Conservation (phyloP, 2,888 invertebrate species). For the Thymelicus sylvestris region DNA sequence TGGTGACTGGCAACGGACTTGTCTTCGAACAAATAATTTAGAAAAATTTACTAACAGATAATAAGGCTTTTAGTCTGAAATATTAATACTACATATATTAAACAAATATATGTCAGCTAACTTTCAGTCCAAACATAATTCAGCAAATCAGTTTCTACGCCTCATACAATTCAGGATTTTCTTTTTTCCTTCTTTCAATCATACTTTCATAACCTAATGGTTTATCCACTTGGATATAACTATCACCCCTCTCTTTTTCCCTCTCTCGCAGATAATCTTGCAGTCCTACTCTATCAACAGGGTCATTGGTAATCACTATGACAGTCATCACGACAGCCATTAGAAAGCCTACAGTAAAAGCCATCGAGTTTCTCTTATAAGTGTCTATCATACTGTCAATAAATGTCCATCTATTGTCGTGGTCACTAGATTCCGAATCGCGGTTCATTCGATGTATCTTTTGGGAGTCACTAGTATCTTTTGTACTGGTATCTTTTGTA, state of each 20-base stretch:
- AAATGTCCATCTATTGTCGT: constrained; percentile 61
- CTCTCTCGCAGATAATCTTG: constrained; percentile 47
- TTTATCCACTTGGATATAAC: constrained; percentile 51
- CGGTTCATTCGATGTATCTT: constrained; percentile 69
- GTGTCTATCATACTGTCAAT: constrained; percentile 63
- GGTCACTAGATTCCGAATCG: constrained; percentile 56
- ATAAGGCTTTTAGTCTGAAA: not conserved
- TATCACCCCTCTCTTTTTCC: constrained; percentile 37
- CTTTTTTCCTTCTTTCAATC: constrained; percentile 54
- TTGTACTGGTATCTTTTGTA: constrained; percentile 51
- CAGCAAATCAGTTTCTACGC: constrained; percentile 47
- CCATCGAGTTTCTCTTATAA: constrained; percentile 55
- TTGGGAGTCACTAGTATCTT: constrained; percentile 53
- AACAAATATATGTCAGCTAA: not conserved
- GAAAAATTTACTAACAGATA: not conserved
- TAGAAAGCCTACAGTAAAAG: constrained; percentile 64
- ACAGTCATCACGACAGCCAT: constrained; percentile 48
- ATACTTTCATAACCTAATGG: constrained; percentile 64
- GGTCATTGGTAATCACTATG: constrained; percentile 49
- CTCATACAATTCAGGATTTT: constrained; percentile 70
- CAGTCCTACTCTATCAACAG: constrained; percentile 50
- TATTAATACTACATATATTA: not conserved
- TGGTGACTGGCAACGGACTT: not conserved
- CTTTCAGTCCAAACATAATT: not conserved
- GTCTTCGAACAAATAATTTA: not conserved